Evolutionary conservation across 2,888 invertebrate genomes (phyloP).

Genomic region (Crepidodera aurea): DNA sequence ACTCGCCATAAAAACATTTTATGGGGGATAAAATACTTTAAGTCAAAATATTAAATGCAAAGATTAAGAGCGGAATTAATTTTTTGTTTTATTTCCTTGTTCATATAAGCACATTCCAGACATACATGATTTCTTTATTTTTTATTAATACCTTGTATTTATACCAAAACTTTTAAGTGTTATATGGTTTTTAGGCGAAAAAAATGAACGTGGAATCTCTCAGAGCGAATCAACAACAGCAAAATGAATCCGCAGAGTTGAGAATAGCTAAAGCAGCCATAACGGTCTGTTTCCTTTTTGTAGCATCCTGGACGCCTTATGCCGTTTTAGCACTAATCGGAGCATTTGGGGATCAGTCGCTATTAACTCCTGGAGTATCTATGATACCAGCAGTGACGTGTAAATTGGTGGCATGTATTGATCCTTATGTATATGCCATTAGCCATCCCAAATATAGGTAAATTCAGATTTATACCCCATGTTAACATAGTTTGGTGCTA

Average conservation of each 20-base stretch:
- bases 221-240: conserved; percentile 73
- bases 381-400: conserved; percentile 89
- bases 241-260: conserved; percentile 78
- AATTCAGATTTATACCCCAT: too few relatives aligned
- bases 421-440: conserved; percentile 90
- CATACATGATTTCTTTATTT: too few relatives aligned
- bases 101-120: too few relatives aligned
- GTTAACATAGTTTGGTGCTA: too few relatives aligned
- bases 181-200: conserved; percentile 75
- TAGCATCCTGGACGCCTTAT: conserved; percentile 91
- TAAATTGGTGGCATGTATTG: conserved; percentile 89
- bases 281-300: conserved; percentile 84
- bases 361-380: conserved; percentile 79
- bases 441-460: conserved; percentile 90
- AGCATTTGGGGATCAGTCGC: conserved; percentile 78
- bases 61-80: too few relatives aligned
- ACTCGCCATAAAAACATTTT: too few relatives aligned
- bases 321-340: conserved; percentile 84
- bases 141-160: too few relatives aligned
- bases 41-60: too few relatives aligned
- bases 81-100: too few relatives aligned
- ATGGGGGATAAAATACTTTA: too few relatives aligned
- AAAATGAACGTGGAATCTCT: conserved; percentile 92
- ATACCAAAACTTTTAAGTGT: too few relatives aligned
- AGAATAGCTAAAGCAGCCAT: conserved; percentile 89